phyloP scores from a whole-genome alignment of 2,113 vertebrate species.

The Axis porcinus region DNA sequence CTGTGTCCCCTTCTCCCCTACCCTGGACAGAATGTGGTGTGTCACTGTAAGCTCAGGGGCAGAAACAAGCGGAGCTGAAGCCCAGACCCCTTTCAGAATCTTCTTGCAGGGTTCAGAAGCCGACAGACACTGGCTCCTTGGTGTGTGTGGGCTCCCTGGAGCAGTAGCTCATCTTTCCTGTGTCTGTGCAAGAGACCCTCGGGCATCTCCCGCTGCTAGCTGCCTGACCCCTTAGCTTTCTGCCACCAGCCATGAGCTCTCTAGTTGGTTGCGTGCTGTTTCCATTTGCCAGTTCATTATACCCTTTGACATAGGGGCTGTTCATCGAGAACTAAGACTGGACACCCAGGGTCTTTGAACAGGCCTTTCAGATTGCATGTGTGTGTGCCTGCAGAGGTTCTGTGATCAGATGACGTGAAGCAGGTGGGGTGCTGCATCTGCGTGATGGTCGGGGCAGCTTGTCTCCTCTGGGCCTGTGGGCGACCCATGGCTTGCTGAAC shows the following conservation, averaged over 20 bases:
- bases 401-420: neutral
- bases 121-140: rapidly evolving
- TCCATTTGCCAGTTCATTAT: too few relatives aligned
- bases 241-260: rapidly evolving
- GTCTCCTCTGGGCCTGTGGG: neutral
- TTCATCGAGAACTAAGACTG: neutral
- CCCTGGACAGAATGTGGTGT: neutral
- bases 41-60: neutral
- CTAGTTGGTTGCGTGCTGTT: neutral
- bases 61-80: neutral
- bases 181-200: too few relatives aligned
- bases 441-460: rapidly evolving
- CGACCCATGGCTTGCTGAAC: neutral
- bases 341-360: neutral
- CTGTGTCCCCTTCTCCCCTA: too few relatives aligned
- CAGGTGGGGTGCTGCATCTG: too few relatives aligned
- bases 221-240: too few relatives aligned
- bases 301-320: neutral
- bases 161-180: rapidly evolving
- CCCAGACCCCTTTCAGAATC: neutral
- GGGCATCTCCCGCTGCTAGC: rapidly evolving
- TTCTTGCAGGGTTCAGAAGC: too few relatives aligned
- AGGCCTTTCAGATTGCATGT: neutral
- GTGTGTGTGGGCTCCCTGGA: rapidly evolving
- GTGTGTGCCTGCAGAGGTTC: neutral